These are phyloP conservation scores for Bombylius major DNA, from an alignment of 2,888 invertebrate genomes.

Conservation along the genomic window DNA sequence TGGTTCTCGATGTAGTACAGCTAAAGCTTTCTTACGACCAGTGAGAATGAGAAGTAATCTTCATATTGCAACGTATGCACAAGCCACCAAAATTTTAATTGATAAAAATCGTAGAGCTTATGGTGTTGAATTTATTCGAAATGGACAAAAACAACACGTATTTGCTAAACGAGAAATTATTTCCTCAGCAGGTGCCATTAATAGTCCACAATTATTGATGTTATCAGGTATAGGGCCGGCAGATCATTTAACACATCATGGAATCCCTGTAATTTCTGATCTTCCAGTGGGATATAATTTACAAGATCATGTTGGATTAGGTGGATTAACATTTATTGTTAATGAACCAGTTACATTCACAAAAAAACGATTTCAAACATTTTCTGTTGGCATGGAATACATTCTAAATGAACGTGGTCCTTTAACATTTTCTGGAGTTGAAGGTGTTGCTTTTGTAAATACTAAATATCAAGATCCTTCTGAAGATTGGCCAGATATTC, in stretches of 20 bases:
- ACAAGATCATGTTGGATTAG: slow-evolving; percentile 79
- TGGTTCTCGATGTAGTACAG: slow-evolving; percentile 74
- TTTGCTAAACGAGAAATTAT: slow-evolving; percentile 70
- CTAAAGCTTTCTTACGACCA: slow-evolving; percentile 76
- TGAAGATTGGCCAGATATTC: slow-evolving; percentile 70
- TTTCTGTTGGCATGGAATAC: slow-evolving; percentile 68
- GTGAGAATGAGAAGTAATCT: slow-evolving; percentile 63
- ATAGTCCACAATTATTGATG: slow-evolving; percentile 83
- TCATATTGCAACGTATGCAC: slow-evolving; percentile 65
- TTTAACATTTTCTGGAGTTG: slow-evolving; percentile 71
- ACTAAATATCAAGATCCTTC: slow-evolving; percentile 70
- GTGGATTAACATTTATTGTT: slow-evolving; percentile 70
- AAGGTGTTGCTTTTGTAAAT: slow-evolving; percentile 77
- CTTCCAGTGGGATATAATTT: slow-evolving; percentile 71
- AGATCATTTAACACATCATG: slow-evolving; percentile 57
- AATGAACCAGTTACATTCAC: slow-evolving; percentile 70
- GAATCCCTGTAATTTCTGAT: slow-evolving; percentile 61
- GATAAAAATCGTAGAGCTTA: slow-evolving; percentile 59
- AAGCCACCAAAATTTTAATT: slow-evolving; percentile 58
- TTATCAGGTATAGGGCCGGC: slow-evolving; percentile 76
- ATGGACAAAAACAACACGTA: slow-evolving; percentile 51
- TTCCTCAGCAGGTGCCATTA: slow-evolving; percentile 75
- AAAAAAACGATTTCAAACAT: slow-evolving; percentile 61
- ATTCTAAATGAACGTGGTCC: slow-evolving; percentile 70
- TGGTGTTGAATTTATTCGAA: slow-evolving; percentile 60